Base-by-base conservation (phyloP, 2,113 vertebrate genomes). In the Sinocyclocheilus anshuiensis region DNA sequence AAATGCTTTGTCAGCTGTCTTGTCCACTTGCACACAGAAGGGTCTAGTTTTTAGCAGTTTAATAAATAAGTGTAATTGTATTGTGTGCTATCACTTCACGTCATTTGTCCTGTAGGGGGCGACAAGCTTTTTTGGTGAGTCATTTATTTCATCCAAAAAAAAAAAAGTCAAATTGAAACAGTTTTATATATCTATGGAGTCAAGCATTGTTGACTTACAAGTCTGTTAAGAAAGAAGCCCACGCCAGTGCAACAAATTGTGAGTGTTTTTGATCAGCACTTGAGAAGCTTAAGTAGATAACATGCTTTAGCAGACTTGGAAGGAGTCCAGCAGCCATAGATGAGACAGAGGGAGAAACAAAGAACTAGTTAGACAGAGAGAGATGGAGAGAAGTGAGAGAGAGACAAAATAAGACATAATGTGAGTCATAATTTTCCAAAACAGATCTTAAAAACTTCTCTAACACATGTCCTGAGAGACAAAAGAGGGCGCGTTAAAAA, bases 231-330 rank as follows among this genome's bases (percentile, higher is more conserved):
- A 86, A 86, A 81, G 78, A 48, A 87, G 81, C 81, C 84, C 36
- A 83, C 78, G 87, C 87, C 87, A 84, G 77, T 80, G 67, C 67
- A 81, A 75, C 45, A 39, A 84, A 84, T 88, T 53, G 83, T 88
- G 77, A 33, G 55, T 65, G 77, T 90, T 91, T 89, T 90, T 92
- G 89, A 92, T 92, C 88, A 87, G 61, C 86, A 80, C 84, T 90
- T 84, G 24, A 89, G 85, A 80, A 80, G 86, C 84, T 86, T 78
- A 87, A 89, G 74, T 76, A 87, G 89, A 89, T 91, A 84, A 89
- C 81, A 18, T 71, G 77, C 88, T 89, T 89, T 86, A 39, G 87
- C 80, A 83, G 85, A 77, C 74, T 89, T 90, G 85, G 90, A 88
- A 80, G 79, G 82, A 84, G 81, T 81, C 86, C 88, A 91, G 88